Percentiles rank a stretch among this genome's conserved stretches.
phyloP scores from a whole-genome alignment of 2,888 invertebrate genomes.

The Agonopterix alstromeriana region DNA sequence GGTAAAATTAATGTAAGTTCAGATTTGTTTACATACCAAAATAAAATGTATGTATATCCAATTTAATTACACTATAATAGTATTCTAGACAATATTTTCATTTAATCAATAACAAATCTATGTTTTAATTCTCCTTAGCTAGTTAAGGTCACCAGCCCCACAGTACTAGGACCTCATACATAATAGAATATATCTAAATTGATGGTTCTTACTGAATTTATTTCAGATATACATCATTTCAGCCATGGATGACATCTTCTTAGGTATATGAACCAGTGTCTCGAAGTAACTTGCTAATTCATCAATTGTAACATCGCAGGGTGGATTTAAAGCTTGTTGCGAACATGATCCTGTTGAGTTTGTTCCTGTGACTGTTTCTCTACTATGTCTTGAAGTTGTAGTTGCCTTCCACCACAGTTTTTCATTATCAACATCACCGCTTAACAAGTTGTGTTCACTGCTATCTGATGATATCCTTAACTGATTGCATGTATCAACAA shows the following conservation, averaged over 20 bases:
- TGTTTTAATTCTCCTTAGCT: no score
- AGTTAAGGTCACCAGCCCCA: no score
- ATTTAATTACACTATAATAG: no score
- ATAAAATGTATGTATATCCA: no score
- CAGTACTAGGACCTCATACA: no score
- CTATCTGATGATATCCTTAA: constrained; percentile 49
- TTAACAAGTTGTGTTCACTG: constrained; percentile 19
- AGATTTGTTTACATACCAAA: no score
- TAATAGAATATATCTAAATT: no score
- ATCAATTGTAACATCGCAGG: constrained; percentile 93
- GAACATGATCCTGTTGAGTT: constrained; percentile 79
- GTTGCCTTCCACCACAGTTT: constrained; percentile 53
- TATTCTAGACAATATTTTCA: no score
- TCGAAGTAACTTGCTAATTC: constrained; percentile 97
- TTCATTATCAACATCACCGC: constrained; percentile 24
- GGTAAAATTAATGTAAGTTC: no score
- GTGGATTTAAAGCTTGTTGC: constrained; percentile 84
- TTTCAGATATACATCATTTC: constrained; percentile 98
- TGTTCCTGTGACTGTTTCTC: constrained; percentile 32
- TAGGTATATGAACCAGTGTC: constrained; percentile 96
- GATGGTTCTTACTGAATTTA: neutral
- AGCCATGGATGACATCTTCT: constrained; percentile 98
- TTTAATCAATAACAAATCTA: no score
- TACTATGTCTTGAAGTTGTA: constrained; percentile 24
- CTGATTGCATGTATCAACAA: constrained; percentile 64